Evolutionary conservation across 2,888 invertebrate genomes (phyloP).

Genomic region (Smittia aterrima): DNA sequence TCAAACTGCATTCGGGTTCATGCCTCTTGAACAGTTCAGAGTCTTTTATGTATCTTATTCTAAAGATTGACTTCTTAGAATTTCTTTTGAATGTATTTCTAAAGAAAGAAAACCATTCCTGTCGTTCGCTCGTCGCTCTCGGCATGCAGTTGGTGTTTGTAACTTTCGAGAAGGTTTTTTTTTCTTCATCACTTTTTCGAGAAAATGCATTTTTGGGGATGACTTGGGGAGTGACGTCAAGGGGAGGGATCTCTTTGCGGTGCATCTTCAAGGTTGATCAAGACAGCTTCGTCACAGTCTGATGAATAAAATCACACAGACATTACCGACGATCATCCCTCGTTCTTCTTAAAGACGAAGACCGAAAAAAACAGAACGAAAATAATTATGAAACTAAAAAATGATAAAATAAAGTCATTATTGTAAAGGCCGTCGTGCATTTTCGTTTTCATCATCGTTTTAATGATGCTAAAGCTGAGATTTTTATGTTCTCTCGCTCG

Average conservation of each 20-base stretch:
- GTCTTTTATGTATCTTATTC: slow-evolving; percentile 37
- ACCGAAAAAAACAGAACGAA: slow-evolving; percentile 26
- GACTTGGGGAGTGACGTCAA: background rate
- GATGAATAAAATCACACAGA: background rate
- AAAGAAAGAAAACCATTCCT: slow-evolving; percentile 32
- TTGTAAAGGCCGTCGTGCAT: slow-evolving; percentile 9
- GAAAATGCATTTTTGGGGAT: background rate
- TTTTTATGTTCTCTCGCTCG: slow-evolving; percentile 13
- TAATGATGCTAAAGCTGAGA: slow-evolving; percentile 39
- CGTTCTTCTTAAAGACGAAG: background rate
- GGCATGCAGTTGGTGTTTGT: slow-evolving; percentile 22
- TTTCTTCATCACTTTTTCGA: background rate
- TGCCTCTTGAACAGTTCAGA: slow-evolving; percentile 31
- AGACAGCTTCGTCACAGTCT: background rate
- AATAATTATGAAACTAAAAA: slow-evolving; percentile 41
- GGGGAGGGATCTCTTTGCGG: background rate
- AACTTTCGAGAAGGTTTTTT: background rate
- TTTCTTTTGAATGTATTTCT: slow-evolving; percentile 34
- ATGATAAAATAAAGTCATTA: slow-evolving; percentile 42
- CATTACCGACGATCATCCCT: background rate
- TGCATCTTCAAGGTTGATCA: background rate
- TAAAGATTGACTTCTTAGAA: slow-evolving; percentile 41
- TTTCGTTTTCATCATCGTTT: slow-evolving; percentile 36
- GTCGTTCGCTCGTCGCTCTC: slow-evolving; percentile 5
- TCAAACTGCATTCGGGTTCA: slow-evolving; percentile 33